Percentiles rank a stretch among this genome's conserved stretches.
Evolutionary conservation across 1,140 invertebrate genomes (phyloP).

Genomic region (Brachionus plicatilis): DNA sequence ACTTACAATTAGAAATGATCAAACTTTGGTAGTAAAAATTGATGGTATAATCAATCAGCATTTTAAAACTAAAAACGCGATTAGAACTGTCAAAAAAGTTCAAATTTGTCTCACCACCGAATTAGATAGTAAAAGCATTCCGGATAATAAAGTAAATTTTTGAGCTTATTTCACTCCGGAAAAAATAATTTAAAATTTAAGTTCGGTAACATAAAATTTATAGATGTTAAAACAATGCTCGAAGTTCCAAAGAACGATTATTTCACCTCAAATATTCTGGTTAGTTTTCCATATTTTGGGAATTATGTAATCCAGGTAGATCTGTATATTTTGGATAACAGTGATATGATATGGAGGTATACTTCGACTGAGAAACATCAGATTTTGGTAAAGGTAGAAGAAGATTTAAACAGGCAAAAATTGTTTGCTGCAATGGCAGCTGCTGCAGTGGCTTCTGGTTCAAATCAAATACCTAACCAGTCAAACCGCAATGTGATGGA

Average conservation of each 20-base stretch:
- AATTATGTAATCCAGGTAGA: constrained; percentile 39
- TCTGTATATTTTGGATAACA: constrained; percentile 21
- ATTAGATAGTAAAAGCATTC: constrained; percentile 25
- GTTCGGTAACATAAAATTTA: constrained; percentile 21
- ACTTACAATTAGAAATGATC: constrained; percentile 13
- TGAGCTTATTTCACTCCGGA: background rate
- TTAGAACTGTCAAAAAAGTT: background rate
- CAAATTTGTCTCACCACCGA: constrained; percentile 28
- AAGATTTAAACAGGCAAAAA: constrained; percentile 15
- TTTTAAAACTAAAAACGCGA: background rate
- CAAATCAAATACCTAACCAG: background rate
- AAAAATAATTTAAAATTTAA: background rate
- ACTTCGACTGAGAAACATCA: constrained; percentile 11
- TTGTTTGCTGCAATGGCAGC: constrained; percentile 9
- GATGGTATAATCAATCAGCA: constrained; percentile 38
- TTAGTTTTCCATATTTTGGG: constrained; percentile 39
- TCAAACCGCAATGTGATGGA: background rate
- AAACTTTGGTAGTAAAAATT: constrained; percentile 32
- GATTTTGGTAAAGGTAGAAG: constrained; percentile 14
- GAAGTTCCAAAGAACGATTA: constrained; percentile 19
- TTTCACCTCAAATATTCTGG: constrained; percentile 3
- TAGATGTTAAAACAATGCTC: constrained; percentile 9
- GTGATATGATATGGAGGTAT: constrained; percentile 27
- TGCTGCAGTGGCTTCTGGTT: background rate
- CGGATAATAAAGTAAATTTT: constrained; percentile 20